phyloP scores from a whole-genome alignment of 2,888 invertebrate species.

The Lycaena phlaeas region DNA sequence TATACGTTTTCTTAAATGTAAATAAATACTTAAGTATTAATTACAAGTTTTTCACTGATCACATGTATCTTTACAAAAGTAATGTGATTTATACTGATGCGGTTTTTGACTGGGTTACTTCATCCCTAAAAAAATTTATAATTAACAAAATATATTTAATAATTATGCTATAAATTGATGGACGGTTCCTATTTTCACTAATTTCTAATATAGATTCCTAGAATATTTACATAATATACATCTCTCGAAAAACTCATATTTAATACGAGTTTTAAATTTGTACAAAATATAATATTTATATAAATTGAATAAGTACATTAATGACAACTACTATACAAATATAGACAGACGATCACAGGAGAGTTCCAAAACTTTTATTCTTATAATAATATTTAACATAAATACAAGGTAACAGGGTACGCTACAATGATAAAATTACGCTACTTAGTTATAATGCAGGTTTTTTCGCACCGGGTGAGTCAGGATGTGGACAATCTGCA shows the following conservation, averaged over 20 bases:
- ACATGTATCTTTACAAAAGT: neutral
- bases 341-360: constrained; percentile 64
- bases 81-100: neutral
- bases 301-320: neutral
- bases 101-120: neutral
- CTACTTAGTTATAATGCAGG: constrained; percentile 69
- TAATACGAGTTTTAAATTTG: constrained; percentile 22
- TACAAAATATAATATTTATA: constrained; percentile 21
- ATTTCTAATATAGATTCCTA: neutral
- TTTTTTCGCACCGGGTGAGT: constrained; percentile 67
- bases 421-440: no score
- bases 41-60: no score
- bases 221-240: constrained; percentile 9
- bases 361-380: constrained; percentile 64
- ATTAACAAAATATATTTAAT: neutral
- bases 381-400: constrained; percentile 17
- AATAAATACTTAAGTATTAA: neutral
- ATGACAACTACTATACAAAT: constrained; percentile 30
- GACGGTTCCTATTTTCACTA: neutral
- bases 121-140: neutral
- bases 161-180: constrained; percentile 3
- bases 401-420: constrained; percentile 52
- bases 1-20: neutral
- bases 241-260: neutral
- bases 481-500: constrained; percentile 62